phyloP scores from a whole-genome alignment of 2,797 vertebrate genomes.

The Notoglanidium macrostoma region DNA sequence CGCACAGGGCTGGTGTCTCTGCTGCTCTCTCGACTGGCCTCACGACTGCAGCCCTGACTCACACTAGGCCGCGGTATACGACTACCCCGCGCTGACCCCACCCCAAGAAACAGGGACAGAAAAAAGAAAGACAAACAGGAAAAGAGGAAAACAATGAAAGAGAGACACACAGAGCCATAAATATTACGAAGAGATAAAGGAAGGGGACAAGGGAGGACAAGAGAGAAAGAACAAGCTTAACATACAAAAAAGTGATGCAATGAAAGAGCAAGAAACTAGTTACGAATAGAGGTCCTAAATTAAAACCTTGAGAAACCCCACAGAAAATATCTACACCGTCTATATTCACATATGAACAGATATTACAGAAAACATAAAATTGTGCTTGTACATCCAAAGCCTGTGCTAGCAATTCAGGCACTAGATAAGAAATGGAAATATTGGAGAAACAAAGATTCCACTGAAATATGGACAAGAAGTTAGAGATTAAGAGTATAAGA shows the following conservation, averaged over 20 bases:
- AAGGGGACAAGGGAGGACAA: constrained; percentile 30
- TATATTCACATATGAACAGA: not conserved
- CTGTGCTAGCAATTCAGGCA: constrained; percentile 29
- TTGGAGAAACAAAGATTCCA: not conserved
- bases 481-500: constrained; percentile 11
- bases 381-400: not conserved
- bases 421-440: constrained; percentile 12
- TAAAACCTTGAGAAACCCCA: constrained; percentile 17
- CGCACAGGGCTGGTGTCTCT: constrained; percentile 96
- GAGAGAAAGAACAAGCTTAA: constrained; percentile 67
- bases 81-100: constrained; percentile 90
- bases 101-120: constrained; percentile 31
- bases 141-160: constrained; percentile 58
- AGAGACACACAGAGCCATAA: constrained; percentile 55
- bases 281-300: not conserved
- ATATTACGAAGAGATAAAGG: constrained; percentile 56
- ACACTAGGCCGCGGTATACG: constrained; percentile 98
- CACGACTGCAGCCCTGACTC: constrained; percentile 99
- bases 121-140: constrained; percentile 60
- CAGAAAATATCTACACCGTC: not conserved
- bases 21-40: constrained; percentile 98
- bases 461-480: not conserved
- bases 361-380: not conserved
- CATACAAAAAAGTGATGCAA: constrained; percentile 43
- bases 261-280: constrained; percentile 34